These are phyloP conservation scores for Cercocebus atys DNA, from an alignment of 2,113 vertebrate genomes.

Conservation along the genomic window DNA sequence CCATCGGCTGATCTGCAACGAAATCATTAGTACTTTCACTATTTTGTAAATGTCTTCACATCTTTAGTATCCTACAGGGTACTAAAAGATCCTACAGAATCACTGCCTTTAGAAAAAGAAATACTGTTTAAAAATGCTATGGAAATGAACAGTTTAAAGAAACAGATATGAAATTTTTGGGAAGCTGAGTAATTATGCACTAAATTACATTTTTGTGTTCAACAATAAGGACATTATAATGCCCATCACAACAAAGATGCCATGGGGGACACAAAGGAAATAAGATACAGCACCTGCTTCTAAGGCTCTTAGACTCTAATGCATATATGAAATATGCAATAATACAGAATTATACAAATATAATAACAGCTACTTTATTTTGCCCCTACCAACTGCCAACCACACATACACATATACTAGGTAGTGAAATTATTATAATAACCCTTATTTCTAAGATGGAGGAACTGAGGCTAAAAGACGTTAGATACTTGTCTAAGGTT, in stretches of 20 bases:
- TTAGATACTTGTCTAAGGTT: neutral
- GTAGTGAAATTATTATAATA: neutral
- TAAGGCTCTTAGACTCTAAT: too few species aligned
- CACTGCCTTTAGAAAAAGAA: neutral
- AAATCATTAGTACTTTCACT: neutral
- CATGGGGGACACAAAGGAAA: neutral
- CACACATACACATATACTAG: accelerated
- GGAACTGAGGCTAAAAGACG: neutral
- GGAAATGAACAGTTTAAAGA: neutral
- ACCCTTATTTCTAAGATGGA: neutral
- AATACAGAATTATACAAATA: neutral
- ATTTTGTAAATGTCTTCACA: neutral
- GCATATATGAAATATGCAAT: neutral
- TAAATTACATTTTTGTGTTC: neutral
- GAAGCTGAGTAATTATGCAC: neutral
- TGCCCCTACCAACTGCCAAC: neutral
- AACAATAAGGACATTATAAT: neutral
- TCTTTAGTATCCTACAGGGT: too few species aligned
- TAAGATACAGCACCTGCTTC: neutral
- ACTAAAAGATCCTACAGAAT: neutral
- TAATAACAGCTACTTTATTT: neutral
- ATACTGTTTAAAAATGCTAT: neutral
- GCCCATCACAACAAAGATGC: neutral
- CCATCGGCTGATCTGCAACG: constrained; percentile 77
- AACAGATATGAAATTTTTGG: neutral